Base-by-base conservation (phyloP, 2,113 vertebrate genomes). In the Chrysochloris asiatica region DNA sequence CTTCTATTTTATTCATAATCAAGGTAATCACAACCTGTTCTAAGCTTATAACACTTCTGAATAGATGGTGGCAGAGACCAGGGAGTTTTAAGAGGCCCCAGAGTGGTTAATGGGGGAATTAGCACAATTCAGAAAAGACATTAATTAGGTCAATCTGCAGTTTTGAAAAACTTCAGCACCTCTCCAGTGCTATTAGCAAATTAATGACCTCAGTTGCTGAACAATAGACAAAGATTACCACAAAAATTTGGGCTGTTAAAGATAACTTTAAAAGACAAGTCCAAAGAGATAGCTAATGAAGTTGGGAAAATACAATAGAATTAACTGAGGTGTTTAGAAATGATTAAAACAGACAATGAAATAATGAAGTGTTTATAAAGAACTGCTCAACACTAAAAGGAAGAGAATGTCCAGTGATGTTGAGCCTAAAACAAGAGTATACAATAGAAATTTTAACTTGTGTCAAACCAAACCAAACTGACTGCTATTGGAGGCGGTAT, bases 31-130 rank as follows among this genome's bases (percentile, higher is more conserved):
- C 59, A 77, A 86, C 86, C 86, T 88, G 81, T 73, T 83, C 52
- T 78, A 59, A 95, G 88, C 90, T 88, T 78, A 36, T 69, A 94
- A 90, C 92, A 95, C 94, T 96, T 95, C 80, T 95, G 83, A 83
- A 69, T 80, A 90, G 90, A 92, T 81, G 86, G 86, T 22, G 1
- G 76, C 79, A 86, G 95, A 95, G 90, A 90, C 96, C 86, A 94
- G 92, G 76, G 95, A 95, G 94, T 88, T 93, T 95, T 88, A 92
- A 96, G 95, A 96, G 96, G 95, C 94, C 80, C 88, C 91, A 92
- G 93, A 94, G 94, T 96, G 96, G 92, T 95, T 96, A 96, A 96
- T 96, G 94, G 94, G 85, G 52, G 91, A 96, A 96, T 96, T 96
- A 96, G 89, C 93, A 95, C 96, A 94, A 95, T 95, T 94, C 93